These are phyloP conservation scores for Melipona beecheii DNA, from an alignment of 2,888 invertebrate genomes.

Conservation along the genomic window DNA sequence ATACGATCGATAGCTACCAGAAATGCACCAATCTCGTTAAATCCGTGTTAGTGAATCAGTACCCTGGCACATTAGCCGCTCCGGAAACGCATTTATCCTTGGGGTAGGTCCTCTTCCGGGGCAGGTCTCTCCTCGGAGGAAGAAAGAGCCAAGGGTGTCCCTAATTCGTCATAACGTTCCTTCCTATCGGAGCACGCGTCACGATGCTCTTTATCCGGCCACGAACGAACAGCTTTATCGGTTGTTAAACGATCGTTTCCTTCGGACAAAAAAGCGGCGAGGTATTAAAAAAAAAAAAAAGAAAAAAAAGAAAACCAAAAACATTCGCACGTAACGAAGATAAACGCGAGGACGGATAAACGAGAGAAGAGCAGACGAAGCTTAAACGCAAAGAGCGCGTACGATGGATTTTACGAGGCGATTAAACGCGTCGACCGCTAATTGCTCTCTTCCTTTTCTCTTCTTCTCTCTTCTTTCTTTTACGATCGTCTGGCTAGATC, in stretches of 20 bases:
- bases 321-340: background rate
- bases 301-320: no score
- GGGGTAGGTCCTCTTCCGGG: slow-evolving; percentile 75
- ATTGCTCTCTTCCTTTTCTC: slow-evolving; percentile 68
- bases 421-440: slow-evolving; percentile 77
- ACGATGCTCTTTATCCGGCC: slow-evolving; percentile 43
- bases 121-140: slow-evolving; percentile 67
- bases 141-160: slow-evolving; percentile 72
- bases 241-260: slow-evolving; percentile 75
- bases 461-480: slow-evolving; percentile 31
- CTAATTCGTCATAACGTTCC: slow-evolving; percentile 80
- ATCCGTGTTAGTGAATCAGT: slow-evolving; percentile 1
- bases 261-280: slow-evolving; percentile 1
- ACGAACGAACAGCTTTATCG: slow-evolving; percentile 67
- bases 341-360: background rate
- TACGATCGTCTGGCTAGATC: slow-evolving; percentile 53
- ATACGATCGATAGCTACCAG: slow-evolving; percentile 1
- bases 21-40: slow-evolving; percentile 11
- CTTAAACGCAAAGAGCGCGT: slow-evolving; percentile 31
- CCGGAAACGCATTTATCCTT: slow-evolving; percentile 77
- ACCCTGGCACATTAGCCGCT: slow-evolving; percentile 73
- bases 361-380: slow-evolving; percentile 10
- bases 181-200: slow-evolving; percentile 53
- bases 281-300: background rate
- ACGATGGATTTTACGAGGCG: slow-evolving; percentile 75